These are phyloP conservation scores for Odontamblyopus rebecca DNA, from an alignment of 2,797 vertebrate genomes.

Conservation along the genomic window DNA sequence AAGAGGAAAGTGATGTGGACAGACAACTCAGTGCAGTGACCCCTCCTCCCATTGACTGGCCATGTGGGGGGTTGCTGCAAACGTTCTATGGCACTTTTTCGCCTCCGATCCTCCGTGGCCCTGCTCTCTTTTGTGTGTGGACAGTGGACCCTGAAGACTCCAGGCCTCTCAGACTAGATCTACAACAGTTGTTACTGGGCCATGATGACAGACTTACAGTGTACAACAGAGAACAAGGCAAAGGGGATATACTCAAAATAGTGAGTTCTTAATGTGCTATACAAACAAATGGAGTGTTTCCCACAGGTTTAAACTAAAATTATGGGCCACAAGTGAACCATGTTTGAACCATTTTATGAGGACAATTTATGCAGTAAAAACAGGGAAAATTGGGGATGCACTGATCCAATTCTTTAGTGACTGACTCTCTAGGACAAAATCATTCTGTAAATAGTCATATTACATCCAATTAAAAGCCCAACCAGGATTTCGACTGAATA, in stretches of 20 bases:
- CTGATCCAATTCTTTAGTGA: too few relatives aligned
- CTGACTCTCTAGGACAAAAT: too few relatives aligned
- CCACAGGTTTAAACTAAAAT: too few relatives aligned
- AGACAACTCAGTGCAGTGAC: conserved; percentile 47
- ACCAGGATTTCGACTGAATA: too few relatives aligned
- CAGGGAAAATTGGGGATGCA: too few relatives aligned
- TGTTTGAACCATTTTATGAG: too few relatives aligned
- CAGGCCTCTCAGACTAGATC: conserved; percentile 82
- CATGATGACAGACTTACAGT: conserved; percentile 76
- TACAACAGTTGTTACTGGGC: conserved; percentile 81
- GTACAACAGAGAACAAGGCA: conserved; percentile 70
- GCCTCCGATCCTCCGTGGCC: conserved; percentile 69
- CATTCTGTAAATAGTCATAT: too few relatives aligned
- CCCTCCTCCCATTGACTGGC: conserved; percentile 62
- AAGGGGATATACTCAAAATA: conserved; percentile 72
- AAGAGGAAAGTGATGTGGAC: conserved; percentile 13
- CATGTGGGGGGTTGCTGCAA: conserved; percentile 81
- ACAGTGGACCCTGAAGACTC: conserved; percentile 85
- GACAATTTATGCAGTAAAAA: too few relatives aligned
- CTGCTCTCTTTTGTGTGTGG: conserved; percentile 80
- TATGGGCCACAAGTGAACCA: too few relatives aligned
- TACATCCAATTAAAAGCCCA: too few relatives aligned
- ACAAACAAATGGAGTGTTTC: background rate
- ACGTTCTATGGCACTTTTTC: conserved; percentile 88
- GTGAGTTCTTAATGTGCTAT: conserved; percentile 58